A percentile compares a stretch with the other conserved stretches of the same genome.
These are phyloP conservation scores for Cosmorhoe ocellata DNA, from an alignment of 2,888 invertebrate species.

Conservation along the genomic window DNA sequence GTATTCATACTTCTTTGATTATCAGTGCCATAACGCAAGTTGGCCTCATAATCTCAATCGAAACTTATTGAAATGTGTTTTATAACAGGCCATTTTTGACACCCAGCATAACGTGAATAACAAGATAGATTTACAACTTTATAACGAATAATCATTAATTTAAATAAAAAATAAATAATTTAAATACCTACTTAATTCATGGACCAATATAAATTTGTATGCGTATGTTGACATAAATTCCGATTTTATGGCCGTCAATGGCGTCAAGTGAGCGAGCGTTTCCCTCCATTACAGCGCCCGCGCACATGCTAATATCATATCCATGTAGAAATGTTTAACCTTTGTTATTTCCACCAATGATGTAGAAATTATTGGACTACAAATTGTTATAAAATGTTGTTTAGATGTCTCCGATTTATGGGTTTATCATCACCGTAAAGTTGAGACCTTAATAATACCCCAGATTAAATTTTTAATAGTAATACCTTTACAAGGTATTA, in stretches of 20 bases:
- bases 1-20: too few relatives aligned
- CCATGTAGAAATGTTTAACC: neutral
- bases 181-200: conserved; percentile 37
- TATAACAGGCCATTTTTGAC: conserved; percentile 4
- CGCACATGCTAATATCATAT: conserved; percentile 18
- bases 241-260: conserved; percentile 7
- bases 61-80: conserved; percentile 12
- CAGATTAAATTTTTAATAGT: too few relatives aligned
- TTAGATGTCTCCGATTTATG: too few relatives aligned
- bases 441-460: too few relatives aligned
- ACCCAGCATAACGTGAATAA: conserved; percentile 14
- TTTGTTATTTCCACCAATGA: neutral
- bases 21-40: too few relatives aligned
- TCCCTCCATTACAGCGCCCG: conserved; percentile 17
- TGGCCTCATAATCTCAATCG: neutral
- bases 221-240: conserved; percentile 26
- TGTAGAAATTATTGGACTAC: neutral
- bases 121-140: conserved; percentile 34
- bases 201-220: conserved; percentile 29
- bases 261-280: conserved; percentile 8
- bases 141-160: conserved; percentile 17
- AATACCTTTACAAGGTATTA: too few relatives aligned
- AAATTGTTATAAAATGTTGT: too few relatives aligned
- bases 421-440: too few relatives aligned
- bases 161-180: conserved; percentile 15